phyloP scores from a whole-genome alignment of 2,113 vertebrate species.

The Pedionomus torquatus region DNA sequence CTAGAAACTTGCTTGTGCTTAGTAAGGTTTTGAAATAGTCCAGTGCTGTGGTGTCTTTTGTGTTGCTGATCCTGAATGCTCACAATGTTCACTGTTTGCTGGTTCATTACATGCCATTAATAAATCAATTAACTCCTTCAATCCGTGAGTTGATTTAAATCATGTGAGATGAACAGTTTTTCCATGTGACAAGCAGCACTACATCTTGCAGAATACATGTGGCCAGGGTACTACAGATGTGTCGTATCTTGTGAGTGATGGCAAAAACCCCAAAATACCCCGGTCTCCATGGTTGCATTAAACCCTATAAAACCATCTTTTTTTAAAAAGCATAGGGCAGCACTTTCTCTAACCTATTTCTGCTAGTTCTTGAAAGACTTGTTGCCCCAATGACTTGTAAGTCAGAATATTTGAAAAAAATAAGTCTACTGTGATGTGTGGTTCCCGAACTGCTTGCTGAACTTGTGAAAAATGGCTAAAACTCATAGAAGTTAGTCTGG shows the following conservation, averaged over 20 bases:
- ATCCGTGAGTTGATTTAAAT: constrained; percentile 11
- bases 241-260: neutral
- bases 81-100: neutral
- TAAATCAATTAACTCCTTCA: neutral
- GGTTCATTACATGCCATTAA: constrained; percentile 12
- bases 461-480: neutral
- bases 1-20: neutral
- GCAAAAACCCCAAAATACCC: neutral
- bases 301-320: neutral
- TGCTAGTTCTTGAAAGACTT: neutral
- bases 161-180: neutral
- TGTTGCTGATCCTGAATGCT: neutral
- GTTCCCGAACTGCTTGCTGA: neutral
- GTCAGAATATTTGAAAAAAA: neutral
- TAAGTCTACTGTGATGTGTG: neutral
- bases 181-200: neutral
- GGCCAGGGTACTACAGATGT: neutral
- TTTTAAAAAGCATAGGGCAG: neutral
- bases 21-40: neutral
- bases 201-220: neutral
- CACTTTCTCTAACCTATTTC: neutral
- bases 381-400: neutral
- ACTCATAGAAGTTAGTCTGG: neutral
- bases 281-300: neutral
- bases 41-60: neutral